Evolutionary conservation across 2,797 vertebrate species (phyloP).

Genomic region (Coilia nasus): DNA sequence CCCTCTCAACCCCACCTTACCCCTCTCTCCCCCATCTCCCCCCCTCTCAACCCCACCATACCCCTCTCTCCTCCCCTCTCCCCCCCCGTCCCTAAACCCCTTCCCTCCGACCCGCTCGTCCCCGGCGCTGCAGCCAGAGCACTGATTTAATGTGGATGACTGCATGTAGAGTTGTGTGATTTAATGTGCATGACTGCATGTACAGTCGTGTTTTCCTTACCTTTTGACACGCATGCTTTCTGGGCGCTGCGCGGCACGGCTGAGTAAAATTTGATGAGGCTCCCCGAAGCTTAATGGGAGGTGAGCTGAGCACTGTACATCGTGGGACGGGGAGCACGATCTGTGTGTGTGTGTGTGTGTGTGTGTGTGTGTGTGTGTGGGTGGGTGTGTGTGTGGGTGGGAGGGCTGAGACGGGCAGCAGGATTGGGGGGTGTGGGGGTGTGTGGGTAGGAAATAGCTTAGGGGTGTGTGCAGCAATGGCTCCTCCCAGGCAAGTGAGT

Average conservation of each 20-base stretch:
- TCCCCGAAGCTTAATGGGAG: conserved; percentile 54
- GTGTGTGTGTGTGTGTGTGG: too few relatives aligned
- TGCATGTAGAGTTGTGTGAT: conserved; percentile 48
- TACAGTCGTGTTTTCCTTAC: conserved; percentile 41
- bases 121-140: conserved; percentile 27
- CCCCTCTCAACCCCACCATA: too few relatives aligned
- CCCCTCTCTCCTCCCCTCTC: too few relatives aligned
- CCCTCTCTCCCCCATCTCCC: too few relatives aligned
- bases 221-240: conserved; percentile 27
- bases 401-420: background rate
- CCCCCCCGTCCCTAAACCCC: background rate
- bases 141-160: conserved; percentile 69
- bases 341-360: too few relatives aligned
- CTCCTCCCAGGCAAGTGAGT: background rate
- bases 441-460: too few relatives aligned
- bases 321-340: background rate
- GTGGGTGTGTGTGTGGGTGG: too few relatives aligned
- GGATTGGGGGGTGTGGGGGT: background rate
- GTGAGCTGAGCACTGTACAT: conserved; percentile 41
- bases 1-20: too few relatives aligned
- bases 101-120: background rate
- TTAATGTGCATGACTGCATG: conserved; percentile 70
- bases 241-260: conserved; percentile 37
- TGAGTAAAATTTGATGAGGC: conserved; percentile 57
- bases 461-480: background rate